Base-by-base conservation (phyloP, 92 coral and sea anemone genomes). In the Meandrina meandrites region DNA sequence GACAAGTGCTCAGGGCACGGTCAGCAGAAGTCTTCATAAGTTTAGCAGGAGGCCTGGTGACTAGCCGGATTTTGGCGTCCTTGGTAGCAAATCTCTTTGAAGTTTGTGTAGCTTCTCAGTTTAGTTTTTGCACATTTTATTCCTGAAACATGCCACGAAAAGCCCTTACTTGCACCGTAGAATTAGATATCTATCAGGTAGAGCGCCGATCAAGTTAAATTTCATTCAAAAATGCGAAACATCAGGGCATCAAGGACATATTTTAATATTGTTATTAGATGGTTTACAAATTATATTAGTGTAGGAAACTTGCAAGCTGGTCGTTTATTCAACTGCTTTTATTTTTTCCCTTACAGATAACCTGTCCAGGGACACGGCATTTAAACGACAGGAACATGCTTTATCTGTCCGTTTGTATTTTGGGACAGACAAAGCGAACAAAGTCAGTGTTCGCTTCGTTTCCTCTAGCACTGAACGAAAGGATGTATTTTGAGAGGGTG, bases 291-390 rank as follows among this genome's bases (percentile, higher is more conserved):
- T 28, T 19, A 7, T 13, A 27, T 62, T 62, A 30, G 30, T 22
- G 27, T n/a, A n/a, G 69, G 22, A 24, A 42, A 1, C n/a, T 27
- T 60, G 35, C 28, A 30, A 78, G 40, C 66, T 28, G 51, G 4
- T n/a, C 71, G 71, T 62, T 24, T n/a, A n/a, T n/a, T 27, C 50
- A 37, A 21, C 58, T 28, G 19, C 50, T 28, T 11, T 31, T 32
- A 15, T 31, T 45, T 76, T 87, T n/a, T 72, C 40, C 64, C 58
- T 67, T 87, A 27, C 90, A 97, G 99, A 95, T 92, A 37, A 92
- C 97, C 53, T 97, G 99, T 64, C 99, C 99, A 22, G 99, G 99
- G 34, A 97, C 99, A 69, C 86, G 98, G 70, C 99, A 97, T 84
- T 95, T 97, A 36, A 84, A 91, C 79, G 98, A 97, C 89, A 92